Evolutionary conservation across 2,113 vertebrate genomes (phyloP).

Genomic region (Chamaea fasciata): DNA sequence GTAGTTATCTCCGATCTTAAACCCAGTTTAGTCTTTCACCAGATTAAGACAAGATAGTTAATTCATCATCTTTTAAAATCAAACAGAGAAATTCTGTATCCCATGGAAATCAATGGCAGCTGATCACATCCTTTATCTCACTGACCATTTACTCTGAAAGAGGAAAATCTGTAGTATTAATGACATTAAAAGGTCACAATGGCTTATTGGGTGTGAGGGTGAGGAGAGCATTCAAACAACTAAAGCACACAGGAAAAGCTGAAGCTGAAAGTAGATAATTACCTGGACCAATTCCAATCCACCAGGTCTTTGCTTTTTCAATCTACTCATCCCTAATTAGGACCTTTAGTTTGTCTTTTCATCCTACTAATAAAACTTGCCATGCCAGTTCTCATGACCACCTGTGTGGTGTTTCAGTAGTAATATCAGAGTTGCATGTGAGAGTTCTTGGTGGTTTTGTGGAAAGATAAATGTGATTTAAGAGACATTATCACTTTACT

Average conservation of each 20-base stretch:
- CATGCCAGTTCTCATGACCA: not conserved
- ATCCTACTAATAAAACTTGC: constrained; percentile 19
- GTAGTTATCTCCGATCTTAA: not conserved
- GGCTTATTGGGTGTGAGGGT: not conserved
- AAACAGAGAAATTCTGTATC: not conserved
- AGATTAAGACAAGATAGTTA: not conserved
- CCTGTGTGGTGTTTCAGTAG: not conserved
- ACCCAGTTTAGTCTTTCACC: not conserved
- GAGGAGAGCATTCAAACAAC: not conserved
- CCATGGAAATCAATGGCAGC: not conserved
- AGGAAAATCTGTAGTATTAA: not conserved
- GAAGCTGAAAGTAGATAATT: not conserved
- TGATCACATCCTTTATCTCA: not conserved
- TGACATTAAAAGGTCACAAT: not conserved
- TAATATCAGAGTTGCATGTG: constrained; percentile 41
- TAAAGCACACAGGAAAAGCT: not conserved
- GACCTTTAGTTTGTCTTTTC: not conserved
- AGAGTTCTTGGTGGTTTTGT: not conserved
- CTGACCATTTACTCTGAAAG: not conserved
- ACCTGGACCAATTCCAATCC: not conserved
- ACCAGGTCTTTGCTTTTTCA: constrained; percentile 51
- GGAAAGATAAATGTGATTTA: not conserved
- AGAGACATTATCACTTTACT: not conserved
- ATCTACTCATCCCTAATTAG: constrained; percentile 63
- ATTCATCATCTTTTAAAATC: not conserved